Evolutionary conservation across 1,140 invertebrate species (phyloP).

Genomic region (Mercenaria mercenaria): DNA sequence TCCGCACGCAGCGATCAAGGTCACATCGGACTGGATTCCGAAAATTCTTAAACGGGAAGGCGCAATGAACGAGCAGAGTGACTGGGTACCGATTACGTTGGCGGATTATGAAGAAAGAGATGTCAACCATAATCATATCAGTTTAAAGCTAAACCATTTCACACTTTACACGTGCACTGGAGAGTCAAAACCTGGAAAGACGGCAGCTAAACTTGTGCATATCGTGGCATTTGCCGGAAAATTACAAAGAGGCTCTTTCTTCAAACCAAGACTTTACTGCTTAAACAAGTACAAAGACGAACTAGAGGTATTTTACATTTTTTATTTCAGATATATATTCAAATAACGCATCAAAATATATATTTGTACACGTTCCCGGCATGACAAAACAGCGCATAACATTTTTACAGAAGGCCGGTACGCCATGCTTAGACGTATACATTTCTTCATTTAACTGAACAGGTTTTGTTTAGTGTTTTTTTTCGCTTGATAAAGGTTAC

Average conservation of each 20-base stretch:
- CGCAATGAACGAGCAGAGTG: neutral
- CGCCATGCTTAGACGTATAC: no score
- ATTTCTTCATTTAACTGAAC: no score
- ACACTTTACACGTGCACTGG: constrained; percentile 45
- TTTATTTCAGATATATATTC: neutral
- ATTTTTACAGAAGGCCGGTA: no score
- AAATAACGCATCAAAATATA: no score
- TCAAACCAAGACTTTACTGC: constrained; percentile 60
- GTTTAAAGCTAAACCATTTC: constrained; percentile 46
- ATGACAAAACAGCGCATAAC: no score
- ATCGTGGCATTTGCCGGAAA: constrained; percentile 49
- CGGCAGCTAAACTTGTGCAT: constrained; percentile 51
- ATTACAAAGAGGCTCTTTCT: constrained; percentile 27
- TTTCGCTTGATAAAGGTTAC: no score
- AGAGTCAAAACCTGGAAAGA: constrained; percentile 50
- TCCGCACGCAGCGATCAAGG: constrained; percentile 41
- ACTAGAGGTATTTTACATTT: constrained; percentile 28
- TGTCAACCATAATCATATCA: neutral
- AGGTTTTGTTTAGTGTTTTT: no score
- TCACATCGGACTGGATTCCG: constrained; percentile 35
- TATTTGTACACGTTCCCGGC: no score
- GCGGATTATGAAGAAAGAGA: constrained; percentile 38
- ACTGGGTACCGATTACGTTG: constrained; percentile 42
- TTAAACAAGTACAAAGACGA: constrained; percentile 45
- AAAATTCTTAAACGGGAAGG: constrained; percentile 43